phyloP scores from a whole-genome alignment of 2,797 vertebrate species.

The Hyperoplus lanceolatus region DNA sequence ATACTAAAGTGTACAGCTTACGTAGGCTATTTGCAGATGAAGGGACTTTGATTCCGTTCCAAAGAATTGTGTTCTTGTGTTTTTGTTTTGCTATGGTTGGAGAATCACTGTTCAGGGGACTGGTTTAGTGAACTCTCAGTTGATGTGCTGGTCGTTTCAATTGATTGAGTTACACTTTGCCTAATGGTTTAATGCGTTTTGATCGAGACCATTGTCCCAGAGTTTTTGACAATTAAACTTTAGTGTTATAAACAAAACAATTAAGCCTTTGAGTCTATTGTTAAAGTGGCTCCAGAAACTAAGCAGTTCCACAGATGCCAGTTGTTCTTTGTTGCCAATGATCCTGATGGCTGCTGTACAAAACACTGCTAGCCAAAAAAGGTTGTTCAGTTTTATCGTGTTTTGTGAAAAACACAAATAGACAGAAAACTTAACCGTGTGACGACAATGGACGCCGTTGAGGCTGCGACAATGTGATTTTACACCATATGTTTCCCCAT shows the following conservation, averaged over 20 bases:
- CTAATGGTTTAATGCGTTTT: neutral
- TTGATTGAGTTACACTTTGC: neutral
- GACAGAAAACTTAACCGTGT: neutral
- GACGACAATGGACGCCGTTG: neutral
- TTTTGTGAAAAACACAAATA: neutral
- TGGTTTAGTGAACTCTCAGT: neutral
- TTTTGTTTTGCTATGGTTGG: constrained; percentile 14
- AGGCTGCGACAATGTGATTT: constrained; percentile 10
- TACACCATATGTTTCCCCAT: constrained; percentile 39
- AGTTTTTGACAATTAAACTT: constrained; percentile 9
- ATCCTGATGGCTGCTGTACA: constrained; percentile 6
- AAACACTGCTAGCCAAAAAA: neutral
- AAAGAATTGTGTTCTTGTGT: neutral
- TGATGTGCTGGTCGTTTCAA: neutral
- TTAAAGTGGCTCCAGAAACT: constrained; percentile 5
- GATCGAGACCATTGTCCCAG: neutral
- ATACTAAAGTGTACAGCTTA: neutral
- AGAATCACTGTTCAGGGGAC: neutral
- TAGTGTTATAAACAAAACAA: constrained; percentile 23
- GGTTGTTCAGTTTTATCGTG: neutral
- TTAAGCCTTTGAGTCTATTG: constrained; percentile 15
- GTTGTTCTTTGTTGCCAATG: constrained; percentile 16
- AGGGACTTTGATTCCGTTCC: neutral
- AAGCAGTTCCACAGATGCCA: constrained; percentile 17
- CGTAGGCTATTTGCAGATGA: neutral